Percentiles rank a stretch among this genome's conserved stretches.
Conservation (phyloP, 2,888 invertebrate species). For the Athalia cordata region DNA sequence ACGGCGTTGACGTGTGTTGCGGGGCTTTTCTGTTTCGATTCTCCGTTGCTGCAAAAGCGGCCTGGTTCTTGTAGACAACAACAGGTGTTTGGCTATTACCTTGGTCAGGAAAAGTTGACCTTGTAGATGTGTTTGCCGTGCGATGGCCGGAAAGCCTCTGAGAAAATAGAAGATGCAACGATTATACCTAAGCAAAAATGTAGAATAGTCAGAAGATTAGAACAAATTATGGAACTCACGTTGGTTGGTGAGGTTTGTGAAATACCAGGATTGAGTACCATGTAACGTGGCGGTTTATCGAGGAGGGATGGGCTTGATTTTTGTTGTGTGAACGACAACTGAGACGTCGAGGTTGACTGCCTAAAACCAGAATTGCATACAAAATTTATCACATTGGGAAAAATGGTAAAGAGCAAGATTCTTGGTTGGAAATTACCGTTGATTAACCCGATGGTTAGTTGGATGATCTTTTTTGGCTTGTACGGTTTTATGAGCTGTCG, state of each 20-base stretch:
- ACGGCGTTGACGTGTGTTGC: not conserved
- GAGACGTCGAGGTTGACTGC: not conserved
- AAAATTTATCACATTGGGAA: too few relatives aligned
- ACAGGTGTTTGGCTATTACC: not conserved
- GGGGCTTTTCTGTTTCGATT: too few relatives aligned
- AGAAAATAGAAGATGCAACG: not conserved
- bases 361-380: not conserved
- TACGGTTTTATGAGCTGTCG: not conserved
- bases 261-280: constrained; percentile 23
- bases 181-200: not conserved
- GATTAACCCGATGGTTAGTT: not conserved
- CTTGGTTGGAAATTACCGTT: constrained; percentile 6
- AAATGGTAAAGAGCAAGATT: not conserved
- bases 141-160: constrained; percentile 11
- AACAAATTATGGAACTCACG: constrained; percentile 9
- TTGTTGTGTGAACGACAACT: constrained; percentile 34
- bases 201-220: not conserved
- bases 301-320: constrained; percentile 23
- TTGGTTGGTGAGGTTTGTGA: constrained; percentile 39
- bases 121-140: not conserved
- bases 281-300: constrained; percentile 41
- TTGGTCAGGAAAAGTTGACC: not conserved
- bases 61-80: constrained; percentile 19
- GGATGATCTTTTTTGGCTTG: not conserved
- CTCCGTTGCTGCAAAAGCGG: not conserved